Evolutionary conservation across 2,113 vertebrate genomes (phyloP).

Genomic region (Mormoops blainvillei): DNA sequence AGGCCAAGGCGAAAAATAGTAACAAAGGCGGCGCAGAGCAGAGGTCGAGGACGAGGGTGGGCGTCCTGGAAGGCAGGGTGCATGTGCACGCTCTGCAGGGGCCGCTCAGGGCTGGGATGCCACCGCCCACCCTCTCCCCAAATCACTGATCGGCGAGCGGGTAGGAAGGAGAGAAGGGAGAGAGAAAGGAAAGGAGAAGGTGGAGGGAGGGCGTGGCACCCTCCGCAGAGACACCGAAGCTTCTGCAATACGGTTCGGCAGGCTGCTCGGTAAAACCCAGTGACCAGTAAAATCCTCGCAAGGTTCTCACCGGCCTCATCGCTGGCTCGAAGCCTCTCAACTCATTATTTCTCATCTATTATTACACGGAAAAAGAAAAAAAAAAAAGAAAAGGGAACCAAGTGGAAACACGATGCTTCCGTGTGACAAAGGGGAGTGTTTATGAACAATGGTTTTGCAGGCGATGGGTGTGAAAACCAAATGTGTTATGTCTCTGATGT

Average conservation of each 20-base stretch:
- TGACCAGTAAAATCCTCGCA: neutral
- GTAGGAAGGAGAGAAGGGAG: neutral
- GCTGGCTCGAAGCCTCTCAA: neutral
- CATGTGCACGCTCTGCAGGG: neutral
- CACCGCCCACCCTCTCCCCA: neutral
- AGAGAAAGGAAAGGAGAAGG: neutral
- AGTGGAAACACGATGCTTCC: neutral
- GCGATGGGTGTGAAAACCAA: neutral
- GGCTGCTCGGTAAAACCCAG: neutral
- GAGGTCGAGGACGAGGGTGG: neutral
- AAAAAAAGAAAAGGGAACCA: neutral
- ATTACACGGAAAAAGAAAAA: neutral
- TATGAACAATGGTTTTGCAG: neutral
- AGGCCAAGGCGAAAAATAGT: too few relatives aligned
- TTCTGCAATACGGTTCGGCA: neutral
- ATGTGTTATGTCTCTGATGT: neutral
- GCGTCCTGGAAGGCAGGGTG: neutral
- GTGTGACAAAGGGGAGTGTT: neutral
- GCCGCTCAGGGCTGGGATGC: neutral
- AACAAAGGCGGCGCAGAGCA: neutral
- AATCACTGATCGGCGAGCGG: neutral
- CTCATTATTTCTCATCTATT: neutral
- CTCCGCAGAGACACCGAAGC: neutral
- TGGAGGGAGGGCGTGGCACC: neutral
- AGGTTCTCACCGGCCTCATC: neutral